phyloP scores from a whole-genome alignment of 2,113 vertebrate species.

The Neogale vison region DNA sequence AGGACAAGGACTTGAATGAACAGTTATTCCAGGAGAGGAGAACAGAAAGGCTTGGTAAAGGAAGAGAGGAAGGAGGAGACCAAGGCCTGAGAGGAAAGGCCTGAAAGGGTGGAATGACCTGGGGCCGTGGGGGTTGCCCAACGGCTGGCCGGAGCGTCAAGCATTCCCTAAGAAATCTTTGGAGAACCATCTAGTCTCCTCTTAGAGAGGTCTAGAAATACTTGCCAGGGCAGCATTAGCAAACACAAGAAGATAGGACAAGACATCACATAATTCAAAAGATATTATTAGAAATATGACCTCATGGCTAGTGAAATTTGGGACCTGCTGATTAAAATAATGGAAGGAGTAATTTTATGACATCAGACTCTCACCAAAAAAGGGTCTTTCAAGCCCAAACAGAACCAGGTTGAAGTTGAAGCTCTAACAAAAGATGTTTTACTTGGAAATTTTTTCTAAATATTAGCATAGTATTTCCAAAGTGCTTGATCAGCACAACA shows the following conservation, averaged over 20 bases:
- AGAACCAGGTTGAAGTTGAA: not conserved
- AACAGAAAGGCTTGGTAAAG: not conserved
- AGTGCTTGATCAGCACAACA: not conserved
- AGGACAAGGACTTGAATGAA: not conserved
- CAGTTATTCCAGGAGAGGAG: not conserved
- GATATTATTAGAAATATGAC: not conserved
- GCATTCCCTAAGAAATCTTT: not conserved
- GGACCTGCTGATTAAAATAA: not conserved
- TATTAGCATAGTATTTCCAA: not conserved
- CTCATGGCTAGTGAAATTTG: not conserved
- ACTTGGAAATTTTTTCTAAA: not conserved
- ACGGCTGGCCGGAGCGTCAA: rapidly evolving
- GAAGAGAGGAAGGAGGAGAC: not conserved
- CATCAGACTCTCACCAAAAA: not conserved
- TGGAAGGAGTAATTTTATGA: not conserved
- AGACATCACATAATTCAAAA: not conserved
- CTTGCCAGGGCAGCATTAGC: not conserved
- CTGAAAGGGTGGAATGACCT: no score
- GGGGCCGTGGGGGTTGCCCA: not conserved
- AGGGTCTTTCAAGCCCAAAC: not conserved
- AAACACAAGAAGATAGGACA: not conserved
- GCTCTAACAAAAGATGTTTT: not conserved
- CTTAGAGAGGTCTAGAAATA: not conserved
- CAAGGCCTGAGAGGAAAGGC: not conserved
- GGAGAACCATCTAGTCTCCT: not conserved